A percentile compares a stretch with the other conserved stretches of the same genome.
Evolutionary conservation across 2,113 vertebrate genomes (phyloP).

Genomic region (Rutilus rutilus): DNA sequence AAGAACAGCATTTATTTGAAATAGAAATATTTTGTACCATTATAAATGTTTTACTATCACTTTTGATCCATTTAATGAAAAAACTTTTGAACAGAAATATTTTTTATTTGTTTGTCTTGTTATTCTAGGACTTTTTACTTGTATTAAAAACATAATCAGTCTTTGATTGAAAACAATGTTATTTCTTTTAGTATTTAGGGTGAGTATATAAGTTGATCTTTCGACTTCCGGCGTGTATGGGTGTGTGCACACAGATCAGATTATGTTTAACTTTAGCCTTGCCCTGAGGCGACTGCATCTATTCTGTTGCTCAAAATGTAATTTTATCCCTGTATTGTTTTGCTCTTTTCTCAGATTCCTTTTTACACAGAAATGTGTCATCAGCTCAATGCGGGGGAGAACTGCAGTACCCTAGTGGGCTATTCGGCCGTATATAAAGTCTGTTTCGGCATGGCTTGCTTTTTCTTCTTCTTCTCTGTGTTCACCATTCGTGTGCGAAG

Average conservation of each 20-base stretch:
- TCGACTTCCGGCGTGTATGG: background rate
- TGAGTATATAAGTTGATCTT: background rate
- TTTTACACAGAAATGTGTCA: constrained; percentile 86
- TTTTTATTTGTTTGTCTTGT: too few relatives aligned
- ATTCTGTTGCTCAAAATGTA: background rate
- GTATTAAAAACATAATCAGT: too few relatives aligned
- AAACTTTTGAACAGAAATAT: too few relatives aligned
- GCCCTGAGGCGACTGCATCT: background rate
- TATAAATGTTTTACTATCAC: too few relatives aligned
- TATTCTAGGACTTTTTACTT: too few relatives aligned
- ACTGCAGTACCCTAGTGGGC: constrained; percentile 89
- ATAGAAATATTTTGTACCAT: too few relatives aligned
- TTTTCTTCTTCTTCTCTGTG: constrained; percentile 89
- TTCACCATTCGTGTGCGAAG: constrained; percentile 86
- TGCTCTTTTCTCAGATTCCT: constrained; percentile 79
- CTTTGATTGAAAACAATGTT: background rate
- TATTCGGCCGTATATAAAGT: constrained; percentile 95
- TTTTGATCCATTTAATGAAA: too few relatives aligned
- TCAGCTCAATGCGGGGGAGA: constrained; percentile 84
- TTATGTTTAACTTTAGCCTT: constrained; percentile 1
- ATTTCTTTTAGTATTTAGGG: background rate
- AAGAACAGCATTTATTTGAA: too few relatives aligned
- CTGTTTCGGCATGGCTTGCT: constrained; percentile 97
- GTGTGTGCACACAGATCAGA: background rate
- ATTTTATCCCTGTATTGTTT: background rate